Base-by-base conservation (phyloP, 2,888 invertebrate genomes). In the Scrobipalpa atriplicella region DNA sequence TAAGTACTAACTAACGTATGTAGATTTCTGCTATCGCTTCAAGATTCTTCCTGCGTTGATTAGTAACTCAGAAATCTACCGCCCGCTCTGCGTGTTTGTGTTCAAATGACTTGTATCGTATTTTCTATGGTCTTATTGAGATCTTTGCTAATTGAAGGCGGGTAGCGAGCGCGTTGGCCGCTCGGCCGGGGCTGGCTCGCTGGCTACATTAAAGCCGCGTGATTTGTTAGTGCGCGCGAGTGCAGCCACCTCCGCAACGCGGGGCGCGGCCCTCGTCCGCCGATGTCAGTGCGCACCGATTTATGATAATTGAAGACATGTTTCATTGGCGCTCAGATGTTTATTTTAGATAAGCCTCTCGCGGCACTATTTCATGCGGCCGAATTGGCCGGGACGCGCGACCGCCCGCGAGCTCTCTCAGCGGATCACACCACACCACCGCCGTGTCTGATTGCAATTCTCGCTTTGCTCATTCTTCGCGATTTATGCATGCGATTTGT, bases 231-330 rank as follows among this genome's bases (percentile, higher is more conserved):
- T 78, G 79, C 82, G 78, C 72, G 73, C 67, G 76, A 76, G 81
- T 75, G 79, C 79, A 72, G 77, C 74, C 79, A 79, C 78, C 77
- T 79, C 77, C 74, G 78, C 78, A 18, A 77, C 75, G 76, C 71
- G 78, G 80, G 86, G 87, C 84, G 86, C 85, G 85, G 84, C 82
- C 85, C 84, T 86, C 86, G 81, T 85, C 86, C 84, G 78, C 73
- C 84, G 82, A 79, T 84, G 90, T 88, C 91, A 87, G 86, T 83
- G 79, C 81, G 77, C 82, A 84, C 86, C 90, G 91, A 92, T 92
- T 92, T 92, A 92, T 91, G 90, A 90, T 92, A 92, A 92, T 92
- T 91, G 90, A 92, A 92, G 90, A 85, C 92, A 87, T 90, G 92
- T 90, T 91, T 90, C 91, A 90, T 87, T 85, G 89, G 86, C 86